Evolutionary conservation across 1,140 invertebrate genomes (phyloP).

Genomic region (Diuraphis noxia): DNA sequence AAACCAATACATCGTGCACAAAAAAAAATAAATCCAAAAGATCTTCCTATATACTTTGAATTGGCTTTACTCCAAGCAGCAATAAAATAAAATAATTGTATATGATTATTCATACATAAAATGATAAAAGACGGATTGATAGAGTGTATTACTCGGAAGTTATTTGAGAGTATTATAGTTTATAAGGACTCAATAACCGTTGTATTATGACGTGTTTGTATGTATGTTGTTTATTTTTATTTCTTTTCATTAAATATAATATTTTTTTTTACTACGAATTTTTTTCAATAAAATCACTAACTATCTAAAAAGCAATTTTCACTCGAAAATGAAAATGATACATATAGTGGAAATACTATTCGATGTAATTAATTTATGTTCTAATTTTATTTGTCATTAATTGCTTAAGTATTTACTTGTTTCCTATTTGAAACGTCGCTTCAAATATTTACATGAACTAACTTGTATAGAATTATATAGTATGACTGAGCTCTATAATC

Average conservation of each 20-base stretch:
- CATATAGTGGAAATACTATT: neutral
- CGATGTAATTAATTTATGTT: neutral
- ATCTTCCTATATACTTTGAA: neutral
- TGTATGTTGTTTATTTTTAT: neutral
- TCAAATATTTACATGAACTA: neutral
- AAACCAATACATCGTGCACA: neutral
- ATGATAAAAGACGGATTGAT: neutral
- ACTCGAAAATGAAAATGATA: neutral
- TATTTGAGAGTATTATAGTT: neutral
- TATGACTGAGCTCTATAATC: no score
- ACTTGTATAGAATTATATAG: neutral
- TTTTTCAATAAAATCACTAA: no score
- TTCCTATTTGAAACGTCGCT: neutral
- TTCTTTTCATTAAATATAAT: neutral
- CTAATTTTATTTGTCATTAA: neutral
- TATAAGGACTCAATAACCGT: neutral
- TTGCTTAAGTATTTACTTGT: neutral
- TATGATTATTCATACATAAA: neutral
- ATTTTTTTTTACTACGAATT: neutral
- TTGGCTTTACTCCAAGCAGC: neutral
- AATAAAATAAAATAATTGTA: neutral
- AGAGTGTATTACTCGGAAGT: neutral
- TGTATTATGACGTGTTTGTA: neutral
- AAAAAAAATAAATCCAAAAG: conserved; percentile 4
- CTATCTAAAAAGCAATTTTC: neutral